Evolutionary conservation across 2,797 vertebrate species (phyloP), one percentile per base, ranked within the genome.

Genomic region (Cheirogaleus major): DNA sequence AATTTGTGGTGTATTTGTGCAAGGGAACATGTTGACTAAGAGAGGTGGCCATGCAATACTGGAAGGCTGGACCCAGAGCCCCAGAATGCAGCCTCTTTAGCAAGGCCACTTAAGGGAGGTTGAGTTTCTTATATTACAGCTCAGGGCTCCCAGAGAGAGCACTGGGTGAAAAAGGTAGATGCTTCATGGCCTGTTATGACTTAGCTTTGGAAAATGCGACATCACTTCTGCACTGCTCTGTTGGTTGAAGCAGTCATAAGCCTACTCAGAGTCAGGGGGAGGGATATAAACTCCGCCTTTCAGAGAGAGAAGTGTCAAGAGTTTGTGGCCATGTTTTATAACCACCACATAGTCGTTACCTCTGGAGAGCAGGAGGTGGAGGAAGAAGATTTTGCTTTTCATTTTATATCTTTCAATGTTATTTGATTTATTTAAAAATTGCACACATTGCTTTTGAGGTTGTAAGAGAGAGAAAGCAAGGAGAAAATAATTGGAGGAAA

Each of bases 351-450:
- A 1, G 5, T 41, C 20, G 4, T 69, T 22, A 63, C 18, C 30
- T 91, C 38, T 27, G 50, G 43, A 84, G 45, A 76, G 27, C 11
- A 27, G 11, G 22, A 4, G 57, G 30, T 70, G 22, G 61, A 70
- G 43, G 17, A 78, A 52, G 65, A 73, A 67, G 67, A 70, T 45
- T 91, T 76, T 67, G 65, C 41, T 85, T 89, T 87, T 43, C 20
- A 70, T 75, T 84, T 81, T 91, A 50, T 45, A 65, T 18, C 20
- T 12, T 52, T 85, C 23, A 32, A 22, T 76, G 73, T 63, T 50
- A 69, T 73, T 95, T 70, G 43, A 83, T 75, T 73, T 69, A 87
- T 89, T 94, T 89, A 15, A 72, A 75, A 75, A 69, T 69, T 63
- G 6, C 18, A 55, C 50, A 25, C 12, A 2, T 89, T 59, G 45